A percentile compares a stretch with the other conserved stretches of the same genome.
Evolutionary conservation across 2,888 invertebrate genomes (phyloP).

Genomic region (Trichacis sp.): DNA sequence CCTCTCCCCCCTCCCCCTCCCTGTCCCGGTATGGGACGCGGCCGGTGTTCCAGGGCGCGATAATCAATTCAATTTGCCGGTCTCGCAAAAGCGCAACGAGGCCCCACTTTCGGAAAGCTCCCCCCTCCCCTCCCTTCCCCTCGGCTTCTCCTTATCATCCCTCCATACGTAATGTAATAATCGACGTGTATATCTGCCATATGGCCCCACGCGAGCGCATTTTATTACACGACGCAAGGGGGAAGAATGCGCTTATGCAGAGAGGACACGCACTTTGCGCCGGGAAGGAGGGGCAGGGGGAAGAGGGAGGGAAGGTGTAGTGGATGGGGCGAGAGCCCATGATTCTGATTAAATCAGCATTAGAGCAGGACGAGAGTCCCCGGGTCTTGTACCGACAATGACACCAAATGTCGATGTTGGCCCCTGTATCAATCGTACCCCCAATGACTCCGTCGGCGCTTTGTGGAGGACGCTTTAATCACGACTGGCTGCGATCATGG

Average conservation of each 20-base stretch:
- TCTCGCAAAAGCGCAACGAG: constrained; percentile 66
- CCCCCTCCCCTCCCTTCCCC: not conserved
- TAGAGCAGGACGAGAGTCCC: constrained; percentile 54
- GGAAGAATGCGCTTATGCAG: constrained; percentile 22
- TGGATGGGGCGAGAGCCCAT: constrained; percentile 37
- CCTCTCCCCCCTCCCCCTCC: too few species aligned
- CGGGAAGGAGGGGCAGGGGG: constrained; percentile 19
- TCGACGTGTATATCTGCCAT: constrained; percentile 66
- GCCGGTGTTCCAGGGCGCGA: constrained; percentile 47
- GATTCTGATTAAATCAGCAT: constrained; percentile 68
- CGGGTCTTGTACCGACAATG: constrained; percentile 51
- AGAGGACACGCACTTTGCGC: constrained; percentile 14
- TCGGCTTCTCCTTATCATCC: constrained; percentile 53
- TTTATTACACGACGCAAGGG: constrained; percentile 32
- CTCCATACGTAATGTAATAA: constrained; percentile 69
- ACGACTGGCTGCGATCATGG: constrained; percentile 41
- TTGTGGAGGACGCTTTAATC: constrained; percentile 53
- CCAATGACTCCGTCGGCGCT: constrained; percentile 24
- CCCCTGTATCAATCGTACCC: constrained; percentile 24
- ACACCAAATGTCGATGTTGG: constrained; percentile 64
- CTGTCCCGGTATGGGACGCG: constrained; percentile 17
- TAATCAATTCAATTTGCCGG: constrained; percentile 67
- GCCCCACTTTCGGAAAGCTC: constrained; percentile 38
- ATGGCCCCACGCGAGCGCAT: constrained; percentile 55
- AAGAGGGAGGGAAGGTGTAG: constrained; percentile 15